Evolutionary conservation across 2,888 invertebrate species (phyloP).

Genomic region (Eupithecia subfuscata): DNA sequence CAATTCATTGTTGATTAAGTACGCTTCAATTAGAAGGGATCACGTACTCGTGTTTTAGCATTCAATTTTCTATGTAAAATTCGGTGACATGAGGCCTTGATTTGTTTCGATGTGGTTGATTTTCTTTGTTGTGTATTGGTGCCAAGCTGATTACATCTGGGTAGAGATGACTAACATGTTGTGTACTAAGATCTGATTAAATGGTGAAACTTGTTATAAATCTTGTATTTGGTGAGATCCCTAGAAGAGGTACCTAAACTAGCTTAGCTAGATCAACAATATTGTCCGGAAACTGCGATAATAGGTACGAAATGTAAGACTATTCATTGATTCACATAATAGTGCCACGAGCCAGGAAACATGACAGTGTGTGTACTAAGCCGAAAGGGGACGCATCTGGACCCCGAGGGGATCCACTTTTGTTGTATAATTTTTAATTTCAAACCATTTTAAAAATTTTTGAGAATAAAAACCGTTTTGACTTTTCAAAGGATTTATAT

Average conservation of each 20-base stretch:
- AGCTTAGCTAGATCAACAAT: neutral
- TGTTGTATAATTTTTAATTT: too few relatives aligned
- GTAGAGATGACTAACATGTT: neutral
- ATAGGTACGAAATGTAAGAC: too few relatives aligned
- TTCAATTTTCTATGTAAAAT: neutral
- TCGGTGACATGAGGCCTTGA: neutral
- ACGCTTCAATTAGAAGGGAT: neutral
- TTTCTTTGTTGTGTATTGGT: constrained; percentile 3
- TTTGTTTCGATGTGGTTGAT: neutral
- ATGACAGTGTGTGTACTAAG: too few relatives aligned
- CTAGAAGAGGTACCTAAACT: neutral
- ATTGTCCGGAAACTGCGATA: too few relatives aligned
- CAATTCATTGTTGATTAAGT: neutral
- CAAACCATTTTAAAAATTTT: too few relatives aligned
- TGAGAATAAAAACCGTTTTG: too few relatives aligned
- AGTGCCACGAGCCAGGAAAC: too few relatives aligned
- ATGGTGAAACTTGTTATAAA: neutral
- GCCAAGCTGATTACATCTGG: constrained; percentile 4
- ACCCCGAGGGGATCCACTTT: too few relatives aligned
- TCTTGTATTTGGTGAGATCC: neutral
- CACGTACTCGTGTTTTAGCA: neutral
- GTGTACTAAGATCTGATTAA: neutral
- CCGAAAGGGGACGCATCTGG: too few relatives aligned
- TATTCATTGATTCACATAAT: neutral
- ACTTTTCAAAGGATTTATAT: too few relatives aligned